Evolutionary conservation across 2,888 invertebrate species (phyloP), one percentile per base, ranked within the genome.

Genomic region (Polydrusus pterygomalis): DNA sequence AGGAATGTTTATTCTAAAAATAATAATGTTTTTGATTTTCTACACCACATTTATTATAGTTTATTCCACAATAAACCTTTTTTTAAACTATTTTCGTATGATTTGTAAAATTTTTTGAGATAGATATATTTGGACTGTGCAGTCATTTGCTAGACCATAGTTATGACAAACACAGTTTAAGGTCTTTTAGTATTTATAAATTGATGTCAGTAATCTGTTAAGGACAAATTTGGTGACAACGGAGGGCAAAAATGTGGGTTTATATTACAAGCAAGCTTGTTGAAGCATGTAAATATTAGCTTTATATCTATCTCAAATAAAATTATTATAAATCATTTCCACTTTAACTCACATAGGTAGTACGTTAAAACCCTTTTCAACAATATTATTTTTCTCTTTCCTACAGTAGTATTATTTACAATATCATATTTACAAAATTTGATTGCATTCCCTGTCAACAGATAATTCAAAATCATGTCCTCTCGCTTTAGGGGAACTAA

Each of bases 41-140:
- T 70, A 70, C 70, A 70, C 70, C 70, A 70, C 70, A 70, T 70
- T 60, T 60, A 60, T 43, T 60, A 70, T 60, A 70, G 62, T 45
- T 70, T 60, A 70, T 70, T 30, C 25, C 43, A 68, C 54, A 68
- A 68, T 68, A 54, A 68, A 68, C 68, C 40, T 56, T 68, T 56
- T 68, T 40, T 25, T 63, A 40, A 68, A 54, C 51, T 40, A 68
- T 20, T 56, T 38, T 20, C 15, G 38, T 11, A 60, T 38, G 58
- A 38, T 60, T 38, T 38, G 11, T 60, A 60, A 38, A 9, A n/a
- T 10, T 38, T 60, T 38, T 60, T 60, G 38, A 60, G 58, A 60
- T 38, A 60, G 18, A 54, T 30, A n/a, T 20, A n/a, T n/a, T n/a
- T n/a, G n/a, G n/a, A n/a, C n/a, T n/a, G n/a, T n/a, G n/a, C n/a